Evolutionary conservation across 2,113 vertebrate genomes (phyloP), one percentile per base, ranked within the genome.

Genomic region (Cavia porcellus): DNA sequence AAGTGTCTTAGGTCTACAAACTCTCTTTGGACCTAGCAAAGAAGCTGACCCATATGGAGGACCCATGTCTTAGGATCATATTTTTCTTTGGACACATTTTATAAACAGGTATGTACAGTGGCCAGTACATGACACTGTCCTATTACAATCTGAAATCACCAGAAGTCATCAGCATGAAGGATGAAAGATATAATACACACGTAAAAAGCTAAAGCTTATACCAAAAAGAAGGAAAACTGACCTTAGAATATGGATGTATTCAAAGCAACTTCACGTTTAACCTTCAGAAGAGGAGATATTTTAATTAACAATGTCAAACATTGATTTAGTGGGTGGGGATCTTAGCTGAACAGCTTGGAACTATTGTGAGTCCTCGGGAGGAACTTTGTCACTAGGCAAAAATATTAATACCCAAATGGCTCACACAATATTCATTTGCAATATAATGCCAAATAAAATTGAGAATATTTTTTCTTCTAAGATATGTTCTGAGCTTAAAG

Each of bases 271-370:
- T 84, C 45, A 81, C 50, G 82, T 64, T 90, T 70, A 94, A 57
- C 68, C 20, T 93, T 84, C 47, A 86, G 57, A 79, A 91, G 35
- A 72, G 55, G 52, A 95, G 94, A 94, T 47, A 86, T 92, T 94
- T 97, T 74, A 93, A 89, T 90, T 92, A 91, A 88, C 68, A 96
- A 95, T 90, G 24, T 85, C 50, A 93, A 87, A 84, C n/a, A 80
- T n/a, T 93, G 70, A 96, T 52, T 97, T 87, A 74, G 42, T 84
- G 47, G 72, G 15, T 96, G 17, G 59, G 47, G 83, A 89, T 35
- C 35, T 93, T 55, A 83, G 1, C 22, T 92, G 74, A 92, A 93
- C n/a, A 94, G 50, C 57, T 64, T 95, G 86, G 94, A 93, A 94
- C 5, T 79, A 92, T 79, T 75, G 74, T 86, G 87, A 90, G 17